Base-by-base conservation (phyloP, 2,113 vertebrate genomes). In the Cygnus atratus region DNA sequence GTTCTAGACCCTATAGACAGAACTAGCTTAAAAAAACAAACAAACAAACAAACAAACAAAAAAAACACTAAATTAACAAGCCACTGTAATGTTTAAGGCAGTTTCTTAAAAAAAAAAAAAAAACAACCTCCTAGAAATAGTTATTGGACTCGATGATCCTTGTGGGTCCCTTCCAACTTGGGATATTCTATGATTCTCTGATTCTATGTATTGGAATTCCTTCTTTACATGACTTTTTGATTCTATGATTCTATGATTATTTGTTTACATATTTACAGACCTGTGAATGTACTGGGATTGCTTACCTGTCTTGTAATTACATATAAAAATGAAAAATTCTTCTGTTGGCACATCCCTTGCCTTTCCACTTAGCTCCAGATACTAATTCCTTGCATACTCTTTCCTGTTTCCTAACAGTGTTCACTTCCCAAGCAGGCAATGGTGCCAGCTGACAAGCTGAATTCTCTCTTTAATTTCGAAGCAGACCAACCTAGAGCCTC, bases 401-500 rank as follows among this genome's bases (percentile, higher is more conserved):
- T 83, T 86, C 59, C 54, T 41, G 11, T 57, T 62, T 72, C 35
- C 76, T 77, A 90, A 65, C 0, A 1, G 13, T 46, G 13, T 35
- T 84, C 86, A 16, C 13, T 80, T 75, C 63, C n/a, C 79, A 81
- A 74, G 46, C 57, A 92, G 61, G 29, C 43, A 52, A 43, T 1
- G 3, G 26, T 44, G n/a, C 37, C 75, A 82, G 61, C 66, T 87
- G 67, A 70, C 33, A 80, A 80, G 68, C 63, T 88, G 58, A 76
- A 91, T 57, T 43, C 61, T 33, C 35, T 68, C 73, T 91, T 81
- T 68, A 91, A 84, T 58, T 77, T 41, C 39, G 20, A 88, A 92
- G 52, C 77, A 95, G 88, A 87, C 71, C 80, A 92, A 83, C 57
- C 65, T 67, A 59, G 46, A 90, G 71, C 24, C 59, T 94, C 55